Evolutionary conservation across 2,113 vertebrate species (phyloP), one percentile per base, ranked within the genome.

Genomic region (Antigone vipio): DNA sequence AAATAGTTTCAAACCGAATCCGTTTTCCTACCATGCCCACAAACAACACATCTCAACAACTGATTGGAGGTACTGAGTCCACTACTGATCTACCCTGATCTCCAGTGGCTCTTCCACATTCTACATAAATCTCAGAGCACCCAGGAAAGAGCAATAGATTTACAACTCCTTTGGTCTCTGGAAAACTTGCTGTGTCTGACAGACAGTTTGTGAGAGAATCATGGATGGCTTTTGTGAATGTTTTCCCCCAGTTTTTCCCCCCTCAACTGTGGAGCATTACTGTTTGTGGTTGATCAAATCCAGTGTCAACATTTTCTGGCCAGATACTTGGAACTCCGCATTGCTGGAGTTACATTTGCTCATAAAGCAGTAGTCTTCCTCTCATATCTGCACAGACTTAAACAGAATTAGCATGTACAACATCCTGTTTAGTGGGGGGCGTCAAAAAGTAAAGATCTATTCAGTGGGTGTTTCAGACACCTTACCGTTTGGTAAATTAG

Each of bases 71-170:
- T 44, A 26, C 2, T 58, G 62, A 76, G 17, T 56, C 38, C 44
- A 10, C 8, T 85, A 7, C 32, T 45, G 62, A 79, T 38, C 50
- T 9, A 29, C n/a, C 21, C 11, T 72, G 58, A 58, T 83, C 38
- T 52, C 66, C 35, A 27, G n/a, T 18, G 14, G 23, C 11, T 60
- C 11, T 78, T 90, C 27, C n/a, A 59, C 0, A 0, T 62, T 71
- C 52, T 62, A 11, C 40, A 8, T 29, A 32, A 62, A 32, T 60
- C 45, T 64, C 35, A 52, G 62, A 67, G 50, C 38, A 44, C 3
- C 10, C n/a, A 73, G 44, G 44, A 80, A 60, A 64, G 26, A 68
- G 10, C 63, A 22, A 10, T 64, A 49, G 50, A 68, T 85, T 85
- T 90, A 47, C 35, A 86, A 8, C 15, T 66, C 24, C 35, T 50